Percentiles rank a stretch among this genome's conserved stretches.
These are phyloP conservation scores for Polyergus mexicanus DNA, from an alignment of 1,140 invertebrate species.

Conservation along the genomic window DNA sequence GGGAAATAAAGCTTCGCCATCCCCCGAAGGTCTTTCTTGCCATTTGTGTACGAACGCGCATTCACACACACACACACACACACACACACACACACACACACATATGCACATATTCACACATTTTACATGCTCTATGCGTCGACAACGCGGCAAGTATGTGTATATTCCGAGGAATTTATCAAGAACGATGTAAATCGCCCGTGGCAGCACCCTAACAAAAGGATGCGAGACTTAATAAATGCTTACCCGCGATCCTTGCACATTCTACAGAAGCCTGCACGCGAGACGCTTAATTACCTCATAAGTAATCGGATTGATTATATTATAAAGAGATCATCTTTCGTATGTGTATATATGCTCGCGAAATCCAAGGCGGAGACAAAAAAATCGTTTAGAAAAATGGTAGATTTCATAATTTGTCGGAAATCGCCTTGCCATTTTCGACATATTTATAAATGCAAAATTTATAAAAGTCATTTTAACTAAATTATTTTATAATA, in stretches of 20 bases:
- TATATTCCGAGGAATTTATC: slow-evolving; percentile 42
- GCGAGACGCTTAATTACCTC: not conserved
- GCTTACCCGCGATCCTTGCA: not conserved
- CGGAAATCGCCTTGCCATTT: not conserved
- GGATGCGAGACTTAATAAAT: slow-evolving; percentile 21
- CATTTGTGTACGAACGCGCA: not conserved
- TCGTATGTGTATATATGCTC: too few species aligned
- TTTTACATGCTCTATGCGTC: not conserved
- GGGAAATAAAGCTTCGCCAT: slow-evolving; percentile 50
- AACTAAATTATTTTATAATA: not conserved
- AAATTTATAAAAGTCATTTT: not conserved
- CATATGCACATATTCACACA: slow-evolving; percentile 14
- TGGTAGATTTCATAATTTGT: not conserved
- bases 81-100: not conserved
- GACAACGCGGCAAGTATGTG: not conserved
- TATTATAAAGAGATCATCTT: not conserved
- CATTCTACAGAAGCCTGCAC: not conserved
- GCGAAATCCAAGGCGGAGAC: too few species aligned
- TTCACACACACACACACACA: not conserved
- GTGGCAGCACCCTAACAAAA: slow-evolving; percentile 16
- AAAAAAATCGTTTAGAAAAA: not conserved
- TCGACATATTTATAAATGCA: not conserved
- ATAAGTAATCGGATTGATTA: slow-evolving; percentile 1
- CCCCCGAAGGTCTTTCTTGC: not conserved
- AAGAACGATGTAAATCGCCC: slow-evolving; percentile 11